Base-by-base conservation (phyloP, 1,140 invertebrate genomes). In the Drosophila miranda region DNA sequence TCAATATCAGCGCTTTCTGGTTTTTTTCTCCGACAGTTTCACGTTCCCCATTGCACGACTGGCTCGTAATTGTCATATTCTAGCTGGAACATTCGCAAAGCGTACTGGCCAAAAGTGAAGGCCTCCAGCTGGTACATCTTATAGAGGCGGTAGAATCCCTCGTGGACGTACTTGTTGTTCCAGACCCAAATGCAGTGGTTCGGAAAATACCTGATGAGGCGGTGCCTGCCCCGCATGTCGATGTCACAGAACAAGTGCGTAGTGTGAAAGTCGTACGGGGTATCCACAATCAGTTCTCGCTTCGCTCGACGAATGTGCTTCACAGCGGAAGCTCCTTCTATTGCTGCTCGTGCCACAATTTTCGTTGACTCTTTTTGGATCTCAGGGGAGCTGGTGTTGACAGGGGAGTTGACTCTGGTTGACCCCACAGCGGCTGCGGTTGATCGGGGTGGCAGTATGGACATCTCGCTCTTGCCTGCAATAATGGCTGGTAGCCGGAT, bases 181-280 rank as follows among this genome's bases (percentile, higher is more conserved):
- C 21, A 49, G 1, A 63, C 4, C 46, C 70, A 77, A 21, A 57
- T 56, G 42, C 75, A 77, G n/a, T 74, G 70, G 49, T 51, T 56
- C 2, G 70, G 70, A 9, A 59, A 13, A 1, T 5, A 11, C 0
- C 46, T n/a, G 1, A 71, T 41, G 14, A 11, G 4, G 5, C 0
- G 7, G 2, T 34, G 21, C 0, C 1, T 8, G 8, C 13, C 34
- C 3, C 14, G 30, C 0, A 26, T 2, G 54, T 73, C 58, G 3
- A 74, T 1, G 8, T 77, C 64, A 11, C 75, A 77, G 6, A 56
- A 59, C 51, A 58, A 21, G 14, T 77, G 64, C 6, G 21, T 1
- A 0, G 57, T 44, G 23, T 64, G 7, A 8, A 74, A 52, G 52
- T 64, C 51, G 4, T 5, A 38, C 4, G 30, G 67, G 2, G 69